Conservation (phyloP, 2,797 vertebrate genomes). For the Trichosurus vulpecula region DNA sequence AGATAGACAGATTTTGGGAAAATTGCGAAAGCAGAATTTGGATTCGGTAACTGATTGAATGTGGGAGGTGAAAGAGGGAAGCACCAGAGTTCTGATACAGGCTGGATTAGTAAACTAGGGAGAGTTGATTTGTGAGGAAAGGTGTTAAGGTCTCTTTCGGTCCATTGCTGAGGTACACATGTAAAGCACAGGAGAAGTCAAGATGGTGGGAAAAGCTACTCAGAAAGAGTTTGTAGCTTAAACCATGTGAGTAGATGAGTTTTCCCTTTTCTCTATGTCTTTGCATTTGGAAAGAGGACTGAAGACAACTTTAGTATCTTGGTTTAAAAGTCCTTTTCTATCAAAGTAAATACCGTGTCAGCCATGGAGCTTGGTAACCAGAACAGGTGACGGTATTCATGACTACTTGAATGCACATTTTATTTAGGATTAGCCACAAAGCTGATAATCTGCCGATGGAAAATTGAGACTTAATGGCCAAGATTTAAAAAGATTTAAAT, state of each 20-base stretch:
- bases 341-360: constrained; percentile 35
- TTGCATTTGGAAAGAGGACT: neutral
- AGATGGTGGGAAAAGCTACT: neutral
- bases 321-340: constrained; percentile 51
- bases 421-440: constrained; percentile 23
- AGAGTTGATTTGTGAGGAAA: neutral
- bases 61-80: neutral
- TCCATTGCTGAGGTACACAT: neutral
- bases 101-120: neutral
- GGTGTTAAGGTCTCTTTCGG: neutral
- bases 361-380: constrained; percentile 38
- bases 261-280: neutral
- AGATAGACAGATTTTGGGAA: neutral
- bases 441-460: neutral
- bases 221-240: neutral
- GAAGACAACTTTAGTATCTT: constrained; percentile 57
- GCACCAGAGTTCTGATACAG: neutral
- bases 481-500: constrained; percentile 17
- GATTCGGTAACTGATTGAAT: neutral
- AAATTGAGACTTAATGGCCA: neutral
- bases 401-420: neutral
- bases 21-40: neutral
- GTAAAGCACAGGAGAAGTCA: neutral
- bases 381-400: neutral
- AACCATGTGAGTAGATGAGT: neutral